Evolutionary conservation across 2,113 vertebrate genomes (phyloP), one percentile per base, ranked within the genome.

Genomic region (Heliornis fulica): DNA sequence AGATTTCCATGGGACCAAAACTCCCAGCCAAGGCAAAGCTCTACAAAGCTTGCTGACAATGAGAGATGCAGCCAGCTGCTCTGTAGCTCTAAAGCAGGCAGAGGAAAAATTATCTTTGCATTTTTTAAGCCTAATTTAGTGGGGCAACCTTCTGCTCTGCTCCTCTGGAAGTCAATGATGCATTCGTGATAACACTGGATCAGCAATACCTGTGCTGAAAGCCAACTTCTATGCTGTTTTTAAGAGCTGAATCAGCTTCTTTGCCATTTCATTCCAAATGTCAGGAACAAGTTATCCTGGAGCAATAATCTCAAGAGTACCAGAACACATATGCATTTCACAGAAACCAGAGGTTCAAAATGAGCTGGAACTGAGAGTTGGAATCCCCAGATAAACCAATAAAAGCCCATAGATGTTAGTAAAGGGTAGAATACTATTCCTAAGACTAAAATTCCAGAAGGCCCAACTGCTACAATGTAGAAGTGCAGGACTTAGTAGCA

Each of bases 81-180:
- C 64, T 57, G 22, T 29, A 74, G 11, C 15, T 63, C 68, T 72
- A 41, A 85, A 87, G 40, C 9, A 83, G 17, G 56, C 13, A 72
- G 36, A 26, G 25, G 5, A 9, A 60, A 61, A 43, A 32, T 6
- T 11, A 7, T 90, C 36, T 36, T 64, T 45, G 53, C 41, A 82
- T 57, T 79, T 92, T 89, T 95, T 61, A 34, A 57, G 66, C 63
- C 54, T 80, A 61, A 91, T 91, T 96, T 95, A 85, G 53, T 54
- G 40, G 54, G 70, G 38, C 10, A 94, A 87, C 78, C 48, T 94
- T 94, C 87, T 95, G 74, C 22, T 79, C 38, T 89, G 48, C 29
- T 82, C n/a, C 45, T 85, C 61, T 87, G 40, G 48, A 95, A 92
- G 84, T 68, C 70, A 79, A 13, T 36, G 77, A 68, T 68, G 45